Base-by-base conservation (phyloP, 2,113 vertebrate species). In the Lophotis ruficrista region DNA sequence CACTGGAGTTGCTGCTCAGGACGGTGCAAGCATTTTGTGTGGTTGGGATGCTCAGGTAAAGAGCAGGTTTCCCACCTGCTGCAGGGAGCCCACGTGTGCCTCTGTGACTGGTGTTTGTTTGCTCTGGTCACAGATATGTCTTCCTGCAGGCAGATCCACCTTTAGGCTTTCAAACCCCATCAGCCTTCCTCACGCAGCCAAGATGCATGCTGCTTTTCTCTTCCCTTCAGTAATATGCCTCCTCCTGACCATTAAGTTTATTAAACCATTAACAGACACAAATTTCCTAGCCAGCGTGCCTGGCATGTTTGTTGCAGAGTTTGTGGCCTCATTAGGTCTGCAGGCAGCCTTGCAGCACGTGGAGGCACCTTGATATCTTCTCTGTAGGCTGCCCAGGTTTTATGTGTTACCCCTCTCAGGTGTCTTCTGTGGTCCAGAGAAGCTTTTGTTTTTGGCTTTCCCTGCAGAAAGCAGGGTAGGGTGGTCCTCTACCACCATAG, bases 21-120 rank as follows among this genome's bases (percentile, higher is more conserved):
- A 12, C 0, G 2, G 14, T 14, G 16, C 9, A 33, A 35, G 58
- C 9, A 2, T 43, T 22, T 6, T 50, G 23, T 12, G 1, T 7
- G 31, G 14, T 12, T 58, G 68, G 3, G 28, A 2, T 25, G 48
- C 45, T 73, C 31, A 18, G 68, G 33, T 43, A 17, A 30, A 57
- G 47, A 37, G 22, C 18, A 37, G 20, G 24, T 54, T 83, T 90
- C 45, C n/a, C 17, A 10, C 48, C 17, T 70, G 14, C 47, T 7
- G 2, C 12, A 77, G 85, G 51, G 23, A 76, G 23, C 33, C 51
- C 53, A 10, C 7, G 11, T 2, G 5, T 1, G 1, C 9, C 1
- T 0, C 25, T 1, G 15, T 68, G 56, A 6, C 45, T 23, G 18
- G 2, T 69, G 30, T 10, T 16, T 65, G 30, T 37, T 31, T 56